These are phyloP conservation scores for Drosophila subpulchrella DNA, from an alignment of 1,140 invertebrate genomes.

Conservation along the genomic window DNA sequence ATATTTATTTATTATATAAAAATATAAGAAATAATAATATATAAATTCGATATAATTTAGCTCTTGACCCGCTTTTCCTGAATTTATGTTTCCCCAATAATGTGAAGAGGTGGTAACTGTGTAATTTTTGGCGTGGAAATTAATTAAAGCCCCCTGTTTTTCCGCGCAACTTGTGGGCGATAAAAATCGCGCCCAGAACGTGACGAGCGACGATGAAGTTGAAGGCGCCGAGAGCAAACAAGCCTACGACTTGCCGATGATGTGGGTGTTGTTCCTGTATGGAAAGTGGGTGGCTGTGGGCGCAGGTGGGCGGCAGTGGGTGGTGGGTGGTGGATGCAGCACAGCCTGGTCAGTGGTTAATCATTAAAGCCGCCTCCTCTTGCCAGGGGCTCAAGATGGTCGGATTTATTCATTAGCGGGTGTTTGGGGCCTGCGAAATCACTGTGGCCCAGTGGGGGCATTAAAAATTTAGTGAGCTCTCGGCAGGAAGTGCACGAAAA, in stretches of 20 bases:
- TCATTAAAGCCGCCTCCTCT: constrained; percentile 41
- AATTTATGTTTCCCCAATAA: too few species aligned
- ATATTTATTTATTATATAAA: too few species aligned
- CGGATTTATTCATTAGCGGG: constrained; percentile 54
- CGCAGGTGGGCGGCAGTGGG: not conserved
- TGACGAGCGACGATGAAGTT: constrained; percentile 64
- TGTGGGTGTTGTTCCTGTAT: not conserved
- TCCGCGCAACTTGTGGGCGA: constrained; percentile 55
- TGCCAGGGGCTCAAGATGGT: constrained; percentile 41
- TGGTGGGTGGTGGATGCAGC: not conserved
- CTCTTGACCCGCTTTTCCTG: not conserved
- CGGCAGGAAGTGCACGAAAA: constrained; percentile 28
- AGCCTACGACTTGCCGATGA: constrained; percentile 18
- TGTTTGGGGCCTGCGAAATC: constrained; percentile 11
- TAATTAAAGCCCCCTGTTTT: constrained; percentile 54
- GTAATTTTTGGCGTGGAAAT: constrained; percentile 33
- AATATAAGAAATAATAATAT: too few species aligned
- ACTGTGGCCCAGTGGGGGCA: constrained; percentile 31
- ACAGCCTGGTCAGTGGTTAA: constrained; percentile 29
- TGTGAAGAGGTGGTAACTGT: constrained; percentile 1
- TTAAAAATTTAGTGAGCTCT: constrained; percentile 54
- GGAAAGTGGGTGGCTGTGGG: not conserved
- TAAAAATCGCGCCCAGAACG: constrained; percentile 71
- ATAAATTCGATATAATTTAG: too few species aligned
- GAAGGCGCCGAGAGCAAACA: constrained; percentile 60